A percentile compares a stretch with the other conserved stretches of the same genome.
These are phyloP conservation scores for Chromoteleia sp. DNA, from an alignment of 2,888 invertebrate species.

Conservation along the genomic window DNA sequence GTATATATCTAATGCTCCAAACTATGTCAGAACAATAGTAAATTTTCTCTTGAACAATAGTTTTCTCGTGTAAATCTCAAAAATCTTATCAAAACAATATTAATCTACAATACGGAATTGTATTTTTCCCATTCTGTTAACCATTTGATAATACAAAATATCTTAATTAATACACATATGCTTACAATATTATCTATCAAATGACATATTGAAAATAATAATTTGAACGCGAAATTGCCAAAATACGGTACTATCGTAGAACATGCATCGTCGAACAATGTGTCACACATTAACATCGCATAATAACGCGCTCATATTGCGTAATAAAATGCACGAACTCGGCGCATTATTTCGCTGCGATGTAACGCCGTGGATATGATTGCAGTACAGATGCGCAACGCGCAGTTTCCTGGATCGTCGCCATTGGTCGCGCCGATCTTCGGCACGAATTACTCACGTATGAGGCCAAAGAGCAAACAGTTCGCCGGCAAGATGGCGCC, in stretches of 20 bases:
- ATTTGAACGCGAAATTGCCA: no score
- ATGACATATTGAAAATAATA: no score
- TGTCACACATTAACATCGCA: conserved; percentile 37
- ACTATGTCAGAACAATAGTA: no score
- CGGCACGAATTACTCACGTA: conserved; percentile 79
- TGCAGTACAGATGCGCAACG: conserved; percentile 74
- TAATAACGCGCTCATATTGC: conserved; percentile 43
- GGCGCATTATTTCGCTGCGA: conserved; percentile 62
- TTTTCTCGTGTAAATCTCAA: no score
- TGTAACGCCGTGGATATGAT: conserved; percentile 74
- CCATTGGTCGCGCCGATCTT: conserved; percentile 73
- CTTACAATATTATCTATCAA: no score
- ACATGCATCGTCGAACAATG: background rate
- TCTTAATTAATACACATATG: no score
- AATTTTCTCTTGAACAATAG: no score
- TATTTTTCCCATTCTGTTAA: no score
- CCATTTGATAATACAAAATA: no score
- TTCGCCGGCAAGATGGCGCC: conserved; percentile 83
- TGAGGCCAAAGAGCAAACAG: conserved; percentile 83
- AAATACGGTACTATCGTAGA: background rate
- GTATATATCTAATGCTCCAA: no score
- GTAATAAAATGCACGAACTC: conserved; percentile 55
- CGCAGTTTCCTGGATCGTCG: conserved; percentile 67
- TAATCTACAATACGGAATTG: no score
- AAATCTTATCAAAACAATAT: no score